Evolutionary conservation across 2,113 vertebrate species (phyloP).

Genomic region (Platycercus adscitus): DNA sequence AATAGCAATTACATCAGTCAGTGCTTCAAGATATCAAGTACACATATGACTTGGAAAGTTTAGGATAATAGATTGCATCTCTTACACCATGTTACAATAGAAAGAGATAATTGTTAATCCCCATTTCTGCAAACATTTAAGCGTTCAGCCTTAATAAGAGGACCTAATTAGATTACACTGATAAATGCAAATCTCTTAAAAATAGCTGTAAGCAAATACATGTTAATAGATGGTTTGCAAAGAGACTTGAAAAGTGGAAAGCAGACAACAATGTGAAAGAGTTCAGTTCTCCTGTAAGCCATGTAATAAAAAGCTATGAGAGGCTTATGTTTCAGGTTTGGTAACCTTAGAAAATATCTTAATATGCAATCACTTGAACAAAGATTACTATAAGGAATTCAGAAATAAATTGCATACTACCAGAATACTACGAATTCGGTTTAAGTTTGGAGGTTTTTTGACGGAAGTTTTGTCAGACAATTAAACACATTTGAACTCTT

Average conservation of each 20-base stretch:
- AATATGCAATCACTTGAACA: not conserved
- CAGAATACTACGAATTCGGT: not conserved
- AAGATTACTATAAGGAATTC: not conserved
- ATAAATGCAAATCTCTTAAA: slow-evolving; percentile 38
- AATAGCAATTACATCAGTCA: not conserved
- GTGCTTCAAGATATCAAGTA: not conserved
- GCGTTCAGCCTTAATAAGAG: not conserved
- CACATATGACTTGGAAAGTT: not conserved
- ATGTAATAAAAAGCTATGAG: not conserved
- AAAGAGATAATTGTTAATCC: not conserved
- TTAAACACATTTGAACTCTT: not conserved
- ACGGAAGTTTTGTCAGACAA: not conserved
- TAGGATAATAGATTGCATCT: not conserved
- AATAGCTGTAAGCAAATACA: slow-evolving; percentile 36
- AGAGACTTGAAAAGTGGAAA: slow-evolving; percentile 1
- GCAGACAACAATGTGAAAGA: not conserved
- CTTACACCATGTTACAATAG: not conserved
- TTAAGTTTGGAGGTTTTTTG: not conserved
- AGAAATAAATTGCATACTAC: not conserved
- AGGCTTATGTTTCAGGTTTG: not conserved
- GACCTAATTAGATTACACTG: not conserved
- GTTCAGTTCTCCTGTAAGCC: not conserved
- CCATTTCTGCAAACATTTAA: slow-evolving; percentile 1
- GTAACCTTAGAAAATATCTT: not conserved
- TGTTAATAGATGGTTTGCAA: not conserved